A percentile compares a stretch with the other conserved stretches of the same genome.
Conservation (phyloP, 2,888 invertebrate species). For the Sarcophaga carnaria region DNA sequence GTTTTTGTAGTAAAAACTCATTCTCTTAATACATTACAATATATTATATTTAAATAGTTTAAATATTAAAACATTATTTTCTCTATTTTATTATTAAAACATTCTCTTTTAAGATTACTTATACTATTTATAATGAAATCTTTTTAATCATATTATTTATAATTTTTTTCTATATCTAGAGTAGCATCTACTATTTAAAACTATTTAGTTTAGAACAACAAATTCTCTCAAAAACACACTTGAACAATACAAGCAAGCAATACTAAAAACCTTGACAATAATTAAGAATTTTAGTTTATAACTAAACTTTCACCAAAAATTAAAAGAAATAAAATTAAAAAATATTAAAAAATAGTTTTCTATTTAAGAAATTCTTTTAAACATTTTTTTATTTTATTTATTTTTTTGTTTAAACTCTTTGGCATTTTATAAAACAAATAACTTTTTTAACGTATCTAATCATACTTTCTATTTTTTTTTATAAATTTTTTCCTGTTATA, state of each 20-base stretch:
- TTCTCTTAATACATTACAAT: conserved; percentile 6
- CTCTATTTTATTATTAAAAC: conserved; percentile 8
- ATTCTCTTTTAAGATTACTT: conserved; percentile 47
- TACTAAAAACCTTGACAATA: too few relatives aligned
- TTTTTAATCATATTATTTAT: conserved; percentile 8
- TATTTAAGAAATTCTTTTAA: conserved; percentile 30
- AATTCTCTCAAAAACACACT: too few relatives aligned
- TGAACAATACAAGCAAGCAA: too few relatives aligned
- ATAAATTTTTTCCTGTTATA: conserved; percentile 61
- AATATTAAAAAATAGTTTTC: conserved; percentile 12
- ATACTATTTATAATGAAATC: conserved; percentile 23
- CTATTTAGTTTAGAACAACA: too few relatives aligned
- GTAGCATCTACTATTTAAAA: conserved; percentile 32
- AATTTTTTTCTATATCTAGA: conserved; percentile 38
- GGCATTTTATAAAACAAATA: conserved; percentile 53
- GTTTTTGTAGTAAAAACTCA: conserved; percentile 36
- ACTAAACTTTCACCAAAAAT: conserved; percentile 23
- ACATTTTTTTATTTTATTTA: conserved; percentile 7
- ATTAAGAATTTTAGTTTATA: too few relatives aligned
- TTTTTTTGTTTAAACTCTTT: conserved; percentile 44
- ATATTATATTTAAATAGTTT: conserved; percentile 35
- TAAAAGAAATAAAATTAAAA: conserved; percentile 7
- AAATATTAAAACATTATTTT: conserved; percentile 39
- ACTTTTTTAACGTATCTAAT: conserved; percentile 53
- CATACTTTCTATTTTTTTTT: conserved; percentile 58